Base-by-base conservation (phyloP, 35 echinoderm and acorn worm genomes). In the Lytechinus variegatus region DNA sequence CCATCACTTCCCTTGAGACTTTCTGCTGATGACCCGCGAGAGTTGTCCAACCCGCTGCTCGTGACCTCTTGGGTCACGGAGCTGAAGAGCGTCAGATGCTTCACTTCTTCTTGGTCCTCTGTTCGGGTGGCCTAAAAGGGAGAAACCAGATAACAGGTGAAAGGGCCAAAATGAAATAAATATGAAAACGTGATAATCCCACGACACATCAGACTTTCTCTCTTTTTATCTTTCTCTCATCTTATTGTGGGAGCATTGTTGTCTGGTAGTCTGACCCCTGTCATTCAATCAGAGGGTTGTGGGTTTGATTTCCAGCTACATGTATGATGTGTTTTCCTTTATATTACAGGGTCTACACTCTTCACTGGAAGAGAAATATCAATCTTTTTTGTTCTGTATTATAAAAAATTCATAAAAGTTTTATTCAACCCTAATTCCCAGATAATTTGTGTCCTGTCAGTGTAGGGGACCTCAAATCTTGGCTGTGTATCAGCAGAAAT, bases 91-190 rank as follows among this genome's bases (percentile, higher is more conserved):
- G 96, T 91, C 29, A 96, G 87, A 51, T 96, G 96, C 19, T 95
- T 96, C 54, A 96, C 57, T 33, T 95, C 96, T 21, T 95, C 93
- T 54, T 52, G 27, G 58, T 96, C 96, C 56, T 96, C 96, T 54
- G 54, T 95, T 92, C 87, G 95, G 6, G 52, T 33, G 0, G 52
- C 86, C 89, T 61, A 79, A 10, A 71, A 71, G 14, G 3, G 8
- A 79, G 66, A 79, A 79, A 79, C 19, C 61, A 71, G 24, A 21
- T 71, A 24, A 13, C 14, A 21, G 61, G 16, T 13, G 11, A 24
- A 21, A 71, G 24, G 19, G 61, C 61, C 60, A 16, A 71, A 21
- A 71, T 71, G 12, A 71, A 13, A 71, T 2, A 71, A 71, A 6
- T 13, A 71, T 71, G 11, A 71, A 5, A 71, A 71, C 24, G 21